phyloP scores from a whole-genome alignment of 2,113 vertebrate species.

The Oncorhynchus clarkii region DNA sequence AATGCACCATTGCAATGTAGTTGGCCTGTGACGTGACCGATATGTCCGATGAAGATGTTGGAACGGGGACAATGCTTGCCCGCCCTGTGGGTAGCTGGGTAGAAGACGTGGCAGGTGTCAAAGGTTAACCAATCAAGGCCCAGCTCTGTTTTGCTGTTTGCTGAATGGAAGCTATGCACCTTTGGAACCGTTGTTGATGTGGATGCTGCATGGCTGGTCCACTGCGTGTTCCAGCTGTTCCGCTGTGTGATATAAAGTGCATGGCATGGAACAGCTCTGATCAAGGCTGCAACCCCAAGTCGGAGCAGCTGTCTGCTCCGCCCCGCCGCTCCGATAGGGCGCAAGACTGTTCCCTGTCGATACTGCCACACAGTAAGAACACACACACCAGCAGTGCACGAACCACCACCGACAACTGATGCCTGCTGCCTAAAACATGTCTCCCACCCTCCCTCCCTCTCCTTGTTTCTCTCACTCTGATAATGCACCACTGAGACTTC shows the following conservation, averaged over 20 bases:
- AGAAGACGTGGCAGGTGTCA: constrained; percentile 11
- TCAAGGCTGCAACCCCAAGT: constrained; percentile 77
- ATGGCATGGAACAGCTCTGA: constrained; percentile 89
- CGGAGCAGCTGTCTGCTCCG: constrained; percentile 78
- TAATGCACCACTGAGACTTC: constrained; percentile 55
- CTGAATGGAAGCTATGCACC: constrained; percentile 47
- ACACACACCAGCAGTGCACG: constrained; percentile 61
- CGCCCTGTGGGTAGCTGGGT: constrained; percentile 23
- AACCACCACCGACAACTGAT: constrained; percentile 54
- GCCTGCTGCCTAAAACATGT: constrained; percentile 50
- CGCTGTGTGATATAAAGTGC: constrained; percentile 83
- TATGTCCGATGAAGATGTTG: background rate
- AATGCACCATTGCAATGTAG: no score
- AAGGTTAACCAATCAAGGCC: constrained; percentile 16
- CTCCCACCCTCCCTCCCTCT: constrained; percentile 8
- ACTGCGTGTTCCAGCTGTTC: constrained; percentile 42
- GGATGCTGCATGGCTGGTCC: constrained; percentile 67
- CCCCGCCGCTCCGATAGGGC: constrained; percentile 74
- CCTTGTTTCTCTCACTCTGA: constrained; percentile 41
- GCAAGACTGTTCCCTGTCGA: constrained; percentile 58
- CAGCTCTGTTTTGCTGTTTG: constrained; percentile 12
- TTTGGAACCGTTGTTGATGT: constrained; percentile 41
- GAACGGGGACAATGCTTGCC: constrained; percentile 2
- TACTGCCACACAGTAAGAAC: constrained; percentile 22
- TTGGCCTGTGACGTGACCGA: no score